These are phyloP conservation scores for Thymelicus acteon DNA, from an alignment of 2,888 invertebrate species.

Conservation along the genomic window DNA sequence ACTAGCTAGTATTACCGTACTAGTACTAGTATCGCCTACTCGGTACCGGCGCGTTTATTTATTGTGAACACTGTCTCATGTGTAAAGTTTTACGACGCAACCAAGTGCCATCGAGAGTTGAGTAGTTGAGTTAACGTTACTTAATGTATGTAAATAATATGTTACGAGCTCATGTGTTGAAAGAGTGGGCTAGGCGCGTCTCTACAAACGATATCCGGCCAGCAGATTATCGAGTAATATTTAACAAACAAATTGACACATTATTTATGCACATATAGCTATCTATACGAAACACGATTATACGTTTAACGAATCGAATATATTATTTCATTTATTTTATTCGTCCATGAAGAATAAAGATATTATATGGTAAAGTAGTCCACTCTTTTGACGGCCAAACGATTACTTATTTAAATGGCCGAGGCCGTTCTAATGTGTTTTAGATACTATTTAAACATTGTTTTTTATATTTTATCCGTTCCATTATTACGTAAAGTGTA, in stretches of 20 bases:
- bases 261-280: slow-evolving; percentile 57
- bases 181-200: slow-evolving; percentile 66
- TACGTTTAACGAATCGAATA: slow-evolving; percentile 46
- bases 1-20: slow-evolving; percentile 29
- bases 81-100: slow-evolving; percentile 72
- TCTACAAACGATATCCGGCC: slow-evolving; percentile 72
- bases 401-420: slow-evolving; percentile 44
- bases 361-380: slow-evolving; percentile 48
- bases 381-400: slow-evolving; percentile 62
- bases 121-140: slow-evolving; percentile 78
- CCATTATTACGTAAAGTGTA: slow-evolving; percentile 50
- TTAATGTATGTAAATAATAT: slow-evolving; percentile 79
- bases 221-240: slow-evolving; percentile 51
- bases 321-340: slow-evolving; percentile 58
- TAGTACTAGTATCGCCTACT: slow-evolving; percentile 44
- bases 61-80: slow-evolving; percentile 54
- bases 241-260: slow-evolving; percentile 46
- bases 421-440: slow-evolving; percentile 53
- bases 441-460: slow-evolving; percentile 51
- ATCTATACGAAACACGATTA: slow-evolving; percentile 53
- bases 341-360: slow-evolving; percentile 56
- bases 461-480: slow-evolving; percentile 73
- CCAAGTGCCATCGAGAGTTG: slow-evolving; percentile 82
- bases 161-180: slow-evolving; percentile 59
- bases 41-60: slow-evolving; percentile 44